Evolutionary conservation across 2,113 vertebrate genomes (phyloP).

Genomic region (Urocolius indicus): DNA sequence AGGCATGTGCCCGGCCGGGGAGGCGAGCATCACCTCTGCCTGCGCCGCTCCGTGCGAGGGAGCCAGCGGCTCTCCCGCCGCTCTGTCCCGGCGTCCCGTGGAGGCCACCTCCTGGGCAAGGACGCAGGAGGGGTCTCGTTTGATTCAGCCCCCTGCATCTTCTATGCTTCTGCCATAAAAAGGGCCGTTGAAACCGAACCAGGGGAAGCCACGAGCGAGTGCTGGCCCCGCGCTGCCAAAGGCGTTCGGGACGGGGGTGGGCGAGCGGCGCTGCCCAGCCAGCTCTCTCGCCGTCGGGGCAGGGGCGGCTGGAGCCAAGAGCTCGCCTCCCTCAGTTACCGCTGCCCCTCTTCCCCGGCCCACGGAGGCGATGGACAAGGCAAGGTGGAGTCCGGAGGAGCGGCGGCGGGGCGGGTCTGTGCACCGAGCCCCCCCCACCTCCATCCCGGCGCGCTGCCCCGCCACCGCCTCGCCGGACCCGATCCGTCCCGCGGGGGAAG

Average conservation of each 20-base stretch:
- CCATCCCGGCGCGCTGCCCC: not conserved
- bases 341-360: too few species aligned
- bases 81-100: not conserved
- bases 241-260: too few species aligned
- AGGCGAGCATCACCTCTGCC: not conserved
- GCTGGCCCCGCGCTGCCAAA: not conserved
- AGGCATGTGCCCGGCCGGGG: not conserved
- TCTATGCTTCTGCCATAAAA: not conserved
- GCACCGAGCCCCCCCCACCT: not conserved
- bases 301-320: too few species aligned
- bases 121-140: too few species aligned
- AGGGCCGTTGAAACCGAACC: not conserved
- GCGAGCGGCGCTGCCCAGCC: not conserved
- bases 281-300: too few species aligned
- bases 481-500: not conserved
- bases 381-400: not conserved
- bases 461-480: too few species aligned
- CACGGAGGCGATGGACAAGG: not conserved
- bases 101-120: not conserved
- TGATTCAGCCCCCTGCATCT: not conserved
- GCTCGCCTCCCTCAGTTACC: not conserved
- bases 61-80: not conserved
- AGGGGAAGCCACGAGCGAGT: not conserved
- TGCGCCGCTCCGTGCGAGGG: rapidly evolving
- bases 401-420: too few species aligned